Base-by-base conservation (phyloP, 2,888 invertebrate species). In the Orchestes rusci region DNA sequence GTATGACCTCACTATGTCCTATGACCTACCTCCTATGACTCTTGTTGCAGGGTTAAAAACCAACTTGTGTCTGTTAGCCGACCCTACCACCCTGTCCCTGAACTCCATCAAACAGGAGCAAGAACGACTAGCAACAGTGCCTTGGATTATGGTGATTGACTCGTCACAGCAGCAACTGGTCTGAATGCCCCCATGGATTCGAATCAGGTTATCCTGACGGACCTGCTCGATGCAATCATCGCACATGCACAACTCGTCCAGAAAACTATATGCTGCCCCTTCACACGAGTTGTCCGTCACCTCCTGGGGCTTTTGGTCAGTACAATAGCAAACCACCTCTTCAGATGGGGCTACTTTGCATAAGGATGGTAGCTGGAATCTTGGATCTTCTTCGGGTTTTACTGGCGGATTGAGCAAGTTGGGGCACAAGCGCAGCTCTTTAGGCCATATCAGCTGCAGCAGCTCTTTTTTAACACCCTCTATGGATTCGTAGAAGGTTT, bases 31-130 rank as follows among this genome's bases (percentile, higher is more conserved):
- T 39, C 46, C 43, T n/a, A 50, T 12, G 31, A 46, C 19, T 41
- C 12, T 39, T 46, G 43, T 56, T 37, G 4, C 34, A 40, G 23
- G 43, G 42, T 45, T 49, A 39, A 35, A 48, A 39, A 10, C 29
- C 30, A 43, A 44, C 51, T 34, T 44, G 35, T 46, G 54, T 41
- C 37, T 44, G 3, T 37, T 50, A 23, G 43, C 37, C n/a, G 32
- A 45, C 48, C 27, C 35, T 16, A 53, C 46, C 19, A 59, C 42
- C 31, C 33, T 53, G 8, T 51, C 38, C 29, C 55, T 45, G 28
- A 57, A 62, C 19, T 53, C 50, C 29, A 52, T 43, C 17, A 59
- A 45, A 37, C 64, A 63, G 8, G 53, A 39, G 38, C 64, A 64
- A n/a, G n/a, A n/a, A n/a, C n/a, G n/a, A n/a, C n/a, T n/a, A n/a